These are phyloP conservation scores for Trichomycterus rosablanca DNA, from an alignment of 2,113 vertebrate genomes.

Conservation along the genomic window DNA sequence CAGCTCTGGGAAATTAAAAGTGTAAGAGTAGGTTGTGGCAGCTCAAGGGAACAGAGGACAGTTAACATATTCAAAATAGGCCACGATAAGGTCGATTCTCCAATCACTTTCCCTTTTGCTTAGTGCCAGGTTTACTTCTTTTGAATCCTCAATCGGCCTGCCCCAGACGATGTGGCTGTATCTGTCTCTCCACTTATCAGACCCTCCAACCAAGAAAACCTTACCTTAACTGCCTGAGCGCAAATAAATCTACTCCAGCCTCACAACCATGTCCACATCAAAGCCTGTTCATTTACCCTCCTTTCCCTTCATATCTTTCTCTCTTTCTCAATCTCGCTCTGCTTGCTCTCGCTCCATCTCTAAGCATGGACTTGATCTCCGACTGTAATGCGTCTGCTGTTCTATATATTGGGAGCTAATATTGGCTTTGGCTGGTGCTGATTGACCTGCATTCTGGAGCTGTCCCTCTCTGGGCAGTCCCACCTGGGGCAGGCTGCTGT, in stretches of 20 bases:
- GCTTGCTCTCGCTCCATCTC: constrained; percentile 14
- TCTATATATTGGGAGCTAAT: constrained; percentile 86
- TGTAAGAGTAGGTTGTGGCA: constrained; percentile 67
- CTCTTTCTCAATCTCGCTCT: constrained; percentile 16
- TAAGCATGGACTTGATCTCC: constrained; percentile 44
- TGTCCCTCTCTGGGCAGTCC: constrained; percentile 81
- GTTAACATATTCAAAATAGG: constrained; percentile 68
- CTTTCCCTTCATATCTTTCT: constrained; percentile 16
- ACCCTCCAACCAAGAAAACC: not conserved
- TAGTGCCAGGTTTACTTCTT: constrained; percentile 60
- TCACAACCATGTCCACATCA: constrained; percentile 29
- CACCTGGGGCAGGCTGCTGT: constrained; percentile 93
- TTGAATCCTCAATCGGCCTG: constrained; percentile 51
- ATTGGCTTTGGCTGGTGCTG: constrained; percentile 74
- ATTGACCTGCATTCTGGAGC: constrained; percentile 93
- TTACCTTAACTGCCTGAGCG: not conserved
- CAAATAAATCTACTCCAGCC: constrained; percentile 30
- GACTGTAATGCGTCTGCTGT: constrained; percentile 69
- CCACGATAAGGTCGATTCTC: constrained; percentile 65
- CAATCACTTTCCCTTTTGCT: constrained; percentile 60
- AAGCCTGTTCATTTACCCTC: constrained; percentile 33
- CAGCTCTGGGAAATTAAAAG: constrained; percentile 58
- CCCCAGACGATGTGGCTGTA: constrained; percentile 26
- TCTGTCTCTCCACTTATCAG: not conserved
- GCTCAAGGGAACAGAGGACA: constrained; percentile 66